Base-by-base conservation (phyloP, 1,140 invertebrate species). In the Pseudomyrmex flavicornis region DNA sequence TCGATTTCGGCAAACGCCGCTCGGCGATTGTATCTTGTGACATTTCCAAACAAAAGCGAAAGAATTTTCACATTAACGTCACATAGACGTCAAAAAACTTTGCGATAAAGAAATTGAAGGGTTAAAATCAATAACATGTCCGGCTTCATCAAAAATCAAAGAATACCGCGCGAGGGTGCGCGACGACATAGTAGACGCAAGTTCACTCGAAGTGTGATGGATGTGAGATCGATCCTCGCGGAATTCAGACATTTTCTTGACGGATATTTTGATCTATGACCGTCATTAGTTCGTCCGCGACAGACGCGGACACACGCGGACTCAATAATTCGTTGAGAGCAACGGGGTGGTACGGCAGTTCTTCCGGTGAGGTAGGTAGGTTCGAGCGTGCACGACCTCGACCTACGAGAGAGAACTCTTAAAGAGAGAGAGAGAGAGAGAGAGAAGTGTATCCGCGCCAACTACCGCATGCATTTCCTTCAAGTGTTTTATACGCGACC, bases 351-450 rank as follows among this genome's bases (percentile, higher is more conserved):
- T 69, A 66, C 20, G 26, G 10, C 17, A 17, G 69, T 70, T 79
- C 15, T 58, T 70, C 13, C 66, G 20, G 35, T 59, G 26, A 1
- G 10, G 13, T 56, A 69, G 15, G 54, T 59, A 69, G 15, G 54
- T 59, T 80, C 22, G 35, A 22, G 17, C 35, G 44, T 20, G 12
- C 20, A 61, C 26, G 66, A 50, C 76, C 76, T 80, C 76, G 76
- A 80, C 76, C 76, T 80, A 70, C 66, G 54, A 80, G 35, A 80
- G 50, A 35, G 5, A 35, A 35, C 5, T 35, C 66, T 59, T 72
- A 61, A 61, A 72, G 52, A 70, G 65, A 59, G 48, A 35, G 26
- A 35, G 26, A 72, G 52, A 70, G 65, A 72, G 52, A 70, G 65
- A 35, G 35, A 35, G 35, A 35, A 35, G 35, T 35, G 20, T 59